These are phyloP conservation scores for Zaprionus camerounensis DNA, from an alignment of 1,140 invertebrate species.

Conservation along the genomic window DNA sequence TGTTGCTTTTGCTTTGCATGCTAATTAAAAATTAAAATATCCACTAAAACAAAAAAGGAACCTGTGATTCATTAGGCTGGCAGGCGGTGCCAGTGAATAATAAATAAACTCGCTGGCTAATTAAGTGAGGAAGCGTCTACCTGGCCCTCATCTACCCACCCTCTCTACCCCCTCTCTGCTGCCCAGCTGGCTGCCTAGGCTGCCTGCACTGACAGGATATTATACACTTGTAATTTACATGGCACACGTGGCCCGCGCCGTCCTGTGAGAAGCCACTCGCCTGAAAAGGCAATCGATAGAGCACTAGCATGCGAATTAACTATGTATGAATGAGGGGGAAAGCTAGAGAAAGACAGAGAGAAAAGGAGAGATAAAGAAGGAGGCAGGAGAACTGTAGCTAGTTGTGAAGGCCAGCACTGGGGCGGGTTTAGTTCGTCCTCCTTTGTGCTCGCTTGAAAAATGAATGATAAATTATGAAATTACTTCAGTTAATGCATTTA, in stretches of 20 bases:
- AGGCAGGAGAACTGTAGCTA: not conserved
- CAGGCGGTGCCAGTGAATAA: constrained; percentile 75
- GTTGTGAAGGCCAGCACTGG: not conserved
- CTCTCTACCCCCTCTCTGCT: not conserved
- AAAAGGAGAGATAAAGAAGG: not conserved
- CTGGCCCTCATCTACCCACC: not conserved
- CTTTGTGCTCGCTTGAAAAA: constrained; percentile 51
- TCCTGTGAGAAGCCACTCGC: constrained; percentile 61
- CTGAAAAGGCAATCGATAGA: constrained; percentile 72
- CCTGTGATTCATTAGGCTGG: constrained; percentile 81
- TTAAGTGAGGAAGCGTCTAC: constrained; percentile 67
- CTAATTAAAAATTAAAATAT: constrained; percentile 83
- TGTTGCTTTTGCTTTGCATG: constrained; percentile 67
- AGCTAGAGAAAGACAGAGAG: not conserved
- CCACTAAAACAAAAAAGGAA: constrained; percentile 68
- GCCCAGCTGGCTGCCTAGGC: not conserved
- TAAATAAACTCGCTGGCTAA: constrained; percentile 79
- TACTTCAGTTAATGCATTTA: constrained; percentile 55
- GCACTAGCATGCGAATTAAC: constrained; percentile 62
- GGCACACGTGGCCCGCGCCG: constrained; percentile 60
- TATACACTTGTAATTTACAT: constrained; percentile 79
- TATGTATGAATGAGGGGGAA: constrained; percentile 28
- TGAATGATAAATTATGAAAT: constrained; percentile 57
- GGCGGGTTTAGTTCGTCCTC: constrained; percentile 3
- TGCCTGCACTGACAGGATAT: constrained; percentile 49